A percentile compares a stretch with the other conserved stretches of the same genome.
phyloP scores from a whole-genome alignment of 2,888 invertebrate genomes.

The Drosophila seclusa region DNA sequence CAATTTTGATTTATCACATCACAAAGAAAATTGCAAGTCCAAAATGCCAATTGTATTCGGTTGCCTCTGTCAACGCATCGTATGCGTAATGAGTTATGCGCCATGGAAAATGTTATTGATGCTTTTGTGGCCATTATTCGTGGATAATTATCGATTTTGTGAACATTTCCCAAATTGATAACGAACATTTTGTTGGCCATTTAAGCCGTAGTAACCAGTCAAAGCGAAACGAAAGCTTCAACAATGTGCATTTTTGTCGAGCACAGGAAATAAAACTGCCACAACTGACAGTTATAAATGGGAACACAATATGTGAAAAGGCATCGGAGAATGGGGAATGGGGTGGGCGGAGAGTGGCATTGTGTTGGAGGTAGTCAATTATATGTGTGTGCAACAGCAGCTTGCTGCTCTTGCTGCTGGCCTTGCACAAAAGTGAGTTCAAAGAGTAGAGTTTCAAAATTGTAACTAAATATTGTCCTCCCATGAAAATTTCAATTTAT shows the following conservation, averaged over 20 bases:
- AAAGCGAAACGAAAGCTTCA: slow-evolving; percentile 9
- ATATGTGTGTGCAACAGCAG: slow-evolving; percentile 23
- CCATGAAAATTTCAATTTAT: slow-evolving; percentile 21
- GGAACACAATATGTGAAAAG: slow-evolving; percentile 10
- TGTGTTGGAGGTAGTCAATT: not conserved
- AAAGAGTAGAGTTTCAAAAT: slow-evolving; percentile 29
- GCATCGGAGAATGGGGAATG: not conserved
- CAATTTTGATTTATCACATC: slow-evolving; percentile 59
- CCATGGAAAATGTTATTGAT: slow-evolving; percentile 1
- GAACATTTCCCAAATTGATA: slow-evolving; percentile 21
- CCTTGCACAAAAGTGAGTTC: slow-evolving; percentile 51
- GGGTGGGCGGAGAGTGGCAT: not conserved
- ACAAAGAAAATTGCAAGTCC: slow-evolving; percentile 21
- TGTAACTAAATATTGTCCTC: slow-evolving; percentile 35
- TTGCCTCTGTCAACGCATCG: slow-evolving; percentile 42
- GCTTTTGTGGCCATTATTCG: slow-evolving; percentile 12
- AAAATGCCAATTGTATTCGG: slow-evolving; percentile 11
- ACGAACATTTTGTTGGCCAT: slow-evolving; percentile 8
- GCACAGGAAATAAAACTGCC: slow-evolving; percentile 48
- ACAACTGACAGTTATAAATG: slow-evolving; percentile 52
- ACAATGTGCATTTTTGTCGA: slow-evolving; percentile 8
- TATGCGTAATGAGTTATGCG: slow-evolving; percentile 37
- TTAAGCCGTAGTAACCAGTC: slow-evolving; percentile 18
- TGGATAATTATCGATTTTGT: slow-evolving; percentile 65
- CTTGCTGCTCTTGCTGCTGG: slow-evolving; percentile 22